These are phyloP conservation scores for Saccopteryx bilineata DNA, from an alignment of 2,113 vertebrate genomes.

Conservation along the genomic window DNA sequence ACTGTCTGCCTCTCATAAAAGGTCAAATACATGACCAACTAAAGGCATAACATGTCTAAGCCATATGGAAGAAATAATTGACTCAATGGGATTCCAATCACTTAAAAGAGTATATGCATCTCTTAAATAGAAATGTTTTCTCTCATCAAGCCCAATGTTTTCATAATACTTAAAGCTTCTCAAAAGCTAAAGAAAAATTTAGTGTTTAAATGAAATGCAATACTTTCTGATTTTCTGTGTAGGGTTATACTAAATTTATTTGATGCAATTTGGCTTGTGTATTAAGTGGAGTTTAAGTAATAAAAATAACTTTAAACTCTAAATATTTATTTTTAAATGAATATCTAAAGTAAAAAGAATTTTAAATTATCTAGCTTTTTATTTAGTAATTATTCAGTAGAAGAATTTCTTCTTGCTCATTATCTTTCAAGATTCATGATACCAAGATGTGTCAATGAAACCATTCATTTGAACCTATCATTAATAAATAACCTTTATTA, in stretches of 20 bases:
- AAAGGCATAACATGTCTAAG: slow-evolving; percentile 56
- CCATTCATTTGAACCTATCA: neutral
- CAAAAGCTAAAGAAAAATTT: slow-evolving; percentile 55
- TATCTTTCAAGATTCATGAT: slow-evolving; percentile 48
- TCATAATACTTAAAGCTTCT: slow-evolving; percentile 54
- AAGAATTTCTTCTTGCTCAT: slow-evolving; percentile 31
- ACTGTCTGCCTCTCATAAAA: slow-evolving; percentile 69
- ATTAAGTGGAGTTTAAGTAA: slow-evolving; percentile 26
- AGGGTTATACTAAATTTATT: slow-evolving; percentile 32
- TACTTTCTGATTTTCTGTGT: slow-evolving; percentile 50
- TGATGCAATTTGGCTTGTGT: neutral
- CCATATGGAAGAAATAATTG: slow-evolving; percentile 77
- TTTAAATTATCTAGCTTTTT: slow-evolving; percentile 62
- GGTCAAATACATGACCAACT: slow-evolving; percentile 68
- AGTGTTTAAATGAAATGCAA: slow-evolving; percentile 16
- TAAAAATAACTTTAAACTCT: slow-evolving; percentile 16
- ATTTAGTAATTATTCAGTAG: slow-evolving; percentile 57
- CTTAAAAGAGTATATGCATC: slow-evolving; percentile 57
- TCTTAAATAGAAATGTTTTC: slow-evolving; percentile 43
- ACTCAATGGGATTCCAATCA: slow-evolving; percentile 48
- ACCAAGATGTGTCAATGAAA: slow-evolving; percentile 46
- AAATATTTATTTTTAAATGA: slow-evolving; percentile 48
- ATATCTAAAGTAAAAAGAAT: slow-evolving; percentile 35
- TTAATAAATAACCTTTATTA: slow-evolving; percentile 37
- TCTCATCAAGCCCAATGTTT: slow-evolving; percentile 41